Evolutionary conservation across 2,888 invertebrate species (phyloP), one percentile per base, ranked within the genome.

Genomic region (Lycia hirtaria): DNA sequence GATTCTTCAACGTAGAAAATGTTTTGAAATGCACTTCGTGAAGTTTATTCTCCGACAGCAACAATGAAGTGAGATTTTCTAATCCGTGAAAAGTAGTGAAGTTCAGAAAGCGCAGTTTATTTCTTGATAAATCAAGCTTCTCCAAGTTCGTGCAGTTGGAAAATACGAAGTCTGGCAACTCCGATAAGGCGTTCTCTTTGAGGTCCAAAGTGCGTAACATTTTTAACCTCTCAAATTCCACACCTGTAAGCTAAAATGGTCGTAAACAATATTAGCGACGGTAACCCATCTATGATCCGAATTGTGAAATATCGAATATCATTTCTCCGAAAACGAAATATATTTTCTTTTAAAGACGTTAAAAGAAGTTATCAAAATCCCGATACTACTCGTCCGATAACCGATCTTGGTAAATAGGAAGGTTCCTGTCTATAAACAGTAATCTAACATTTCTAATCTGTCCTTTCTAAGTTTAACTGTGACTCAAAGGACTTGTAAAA

Each of bases 21-120:
- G 94, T 85, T 67, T 93, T 93, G 28, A 94, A 92, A 71, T 95
- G 94, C 32, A 96, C 88, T 63, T 91, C 90, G 57, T 93, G 92
- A 17, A 96, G 83, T 68, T 94, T 93, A 76, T 96, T 96, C 64
- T 96, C 95, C 62, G 95, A 95, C 6, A 96, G 81, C 55, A 95
- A 89, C 9, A 96, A 88, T 0, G 94, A 93, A 0, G 94, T 95
- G 37, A 96, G 81, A 73, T 95, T 95, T 4, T 84, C 79, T 45
- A 96, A 81, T 0, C 95, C 95, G 17, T 86, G 80, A 67, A 96
- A 95, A 7, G 93, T 92, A 10, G 93, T 93, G 20, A 93, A 84
- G 52, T 93, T 93, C 28, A 96, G 75, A 56, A 89, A 93, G 68
- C 94, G 93, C 50, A 96, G 82, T 72, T 94, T 94, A 74, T 96